Base-by-base conservation (phyloP, 2,113 vertebrate genomes). In the Eptesicus fuscus region DNA sequence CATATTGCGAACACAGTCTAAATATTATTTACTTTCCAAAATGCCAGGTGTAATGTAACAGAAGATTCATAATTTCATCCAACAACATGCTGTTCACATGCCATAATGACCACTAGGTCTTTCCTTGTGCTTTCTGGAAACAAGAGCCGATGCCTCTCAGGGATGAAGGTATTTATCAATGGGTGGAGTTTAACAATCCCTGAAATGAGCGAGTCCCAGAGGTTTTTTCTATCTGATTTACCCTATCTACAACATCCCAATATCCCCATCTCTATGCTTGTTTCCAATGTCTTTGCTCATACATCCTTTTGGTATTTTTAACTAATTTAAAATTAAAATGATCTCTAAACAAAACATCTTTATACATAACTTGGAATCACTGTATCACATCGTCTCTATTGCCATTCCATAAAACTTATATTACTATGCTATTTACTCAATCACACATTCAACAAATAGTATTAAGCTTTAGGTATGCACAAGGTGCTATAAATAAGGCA, bases 1-100 rank as follows among this genome's bases (percentile, higher is more conserved):
- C 59, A 85, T 42, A 76, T 61, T 84, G 47, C 53, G 18, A 23
- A 61, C 78, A 65, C 3, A 74, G 40, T 78, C 35, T 92, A 93
- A 90, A 30, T 88, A 77, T 83, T 84, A 82, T 28, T 85, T 88
- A 70, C 44, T 63, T 96, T 90, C 94, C 63, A 93, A 74, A 61
- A 83, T 77, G 63, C n/a, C 63, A 96, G 44, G 35, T 79, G 4
- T 49, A 94, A 94, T 70, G 16, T 67, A 93, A 94, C 35, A 80
- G 56, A 80, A 91, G 23, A 83, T 35, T 83, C 42, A 49, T 76
- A 93, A 89, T 93, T 65, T 93, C 56, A 89, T 76, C 95, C 74
- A 78, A 86, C 30, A 91, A 71, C 18, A 71, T 71, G 23, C 9
- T 61, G 35, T 83, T 76, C 28, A 67, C 35, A 88, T 40, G 35